These are phyloP conservation scores for Hofmannophila pseudospretella DNA, from an alignment of 2,888 invertebrate species.

Conservation along the genomic window DNA sequence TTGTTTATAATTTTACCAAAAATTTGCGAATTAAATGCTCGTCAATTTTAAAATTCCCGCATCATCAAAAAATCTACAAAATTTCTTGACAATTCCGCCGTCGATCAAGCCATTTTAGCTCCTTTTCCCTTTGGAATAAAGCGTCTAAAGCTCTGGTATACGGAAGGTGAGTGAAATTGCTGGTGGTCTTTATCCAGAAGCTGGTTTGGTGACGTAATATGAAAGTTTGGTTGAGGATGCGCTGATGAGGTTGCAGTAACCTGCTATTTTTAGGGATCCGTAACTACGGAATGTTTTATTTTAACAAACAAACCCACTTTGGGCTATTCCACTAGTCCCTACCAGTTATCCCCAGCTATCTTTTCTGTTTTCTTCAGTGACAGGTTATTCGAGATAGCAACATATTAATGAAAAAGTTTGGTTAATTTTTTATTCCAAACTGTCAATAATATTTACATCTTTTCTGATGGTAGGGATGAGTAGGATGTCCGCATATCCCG, in stretches of 20 bases:
- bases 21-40: conserved; percentile 55
- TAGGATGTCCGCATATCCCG: too few species aligned
- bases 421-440: too few species aligned
- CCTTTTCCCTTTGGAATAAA: neutral
- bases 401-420: too few species aligned
- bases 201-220: conserved; percentile 29
- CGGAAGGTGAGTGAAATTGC: conserved; percentile 19
- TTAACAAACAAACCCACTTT: too few species aligned
- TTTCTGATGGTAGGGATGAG: too few species aligned
- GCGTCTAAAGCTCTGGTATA: neutral
- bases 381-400: too few species aligned
- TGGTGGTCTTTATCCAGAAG: conserved; percentile 31
- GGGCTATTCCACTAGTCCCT: too few species aligned
- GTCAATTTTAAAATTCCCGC: conserved; percentile 47
- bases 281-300: neutral
- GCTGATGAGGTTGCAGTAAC: neutral
- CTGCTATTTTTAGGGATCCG: neutral
- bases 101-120: neutral
- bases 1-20: conserved; percentile 51
- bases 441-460: too few species aligned
- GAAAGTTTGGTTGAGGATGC: conserved; percentile 22
- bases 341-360: too few species aligned
- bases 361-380: too few species aligned
- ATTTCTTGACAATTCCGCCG: neutral
- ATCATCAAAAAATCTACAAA: conserved; percentile 12